Evolutionary conservation across 2,113 vertebrate genomes (phyloP), one percentile per base, ranked within the genome.

Genomic region (Antigone vipio): DNA sequence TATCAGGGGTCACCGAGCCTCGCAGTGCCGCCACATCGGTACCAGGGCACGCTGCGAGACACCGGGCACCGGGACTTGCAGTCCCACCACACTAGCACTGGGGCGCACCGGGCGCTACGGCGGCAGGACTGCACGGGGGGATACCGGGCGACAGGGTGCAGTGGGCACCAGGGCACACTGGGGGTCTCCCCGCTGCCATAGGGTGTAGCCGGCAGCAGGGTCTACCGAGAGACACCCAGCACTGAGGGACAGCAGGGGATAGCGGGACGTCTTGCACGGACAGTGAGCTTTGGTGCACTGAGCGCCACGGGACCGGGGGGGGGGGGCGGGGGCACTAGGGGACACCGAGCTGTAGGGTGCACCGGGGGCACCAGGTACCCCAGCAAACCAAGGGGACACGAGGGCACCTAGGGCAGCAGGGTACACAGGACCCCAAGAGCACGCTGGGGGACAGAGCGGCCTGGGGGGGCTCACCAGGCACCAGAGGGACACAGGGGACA

Each of bases 181-280:
- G 52, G 52, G 50, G 16, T 27, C 4, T 14, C 24, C 29, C 11
- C 0, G 0, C 50, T 5, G 69, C 56, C 50, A 29, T 3, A 6
- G 56, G 26, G 12, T 9, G 23, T 52, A 47, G 15, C 7, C 12
- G 2, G 34, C 22, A 49, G 6, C 10, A 13, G 50, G 24, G 76
- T 3, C 26, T 23, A 23, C 38, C 11, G 7, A 40, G 20, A 40
- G 55, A 38, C 56, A 68, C 18, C 3, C 2, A 5, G 56, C 52
- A 4, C 45, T 5, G 19, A 42, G 44, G 35, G 42, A 52, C 60
- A 27, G 6, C 34, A 29, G 21, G 35, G 19, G 35, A 80, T 1
- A 62, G 42, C 3, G 62, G 17, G 18, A 52, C 50, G 32, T 34
- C 63, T 52, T 9, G 27, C 6, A 1, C 17, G 44, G 64, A 50